These are phyloP conservation scores for Tetragnatha versicolor DNA, from an alignment of 1,140 invertebrate genomes.

Conservation along the genomic window DNA sequence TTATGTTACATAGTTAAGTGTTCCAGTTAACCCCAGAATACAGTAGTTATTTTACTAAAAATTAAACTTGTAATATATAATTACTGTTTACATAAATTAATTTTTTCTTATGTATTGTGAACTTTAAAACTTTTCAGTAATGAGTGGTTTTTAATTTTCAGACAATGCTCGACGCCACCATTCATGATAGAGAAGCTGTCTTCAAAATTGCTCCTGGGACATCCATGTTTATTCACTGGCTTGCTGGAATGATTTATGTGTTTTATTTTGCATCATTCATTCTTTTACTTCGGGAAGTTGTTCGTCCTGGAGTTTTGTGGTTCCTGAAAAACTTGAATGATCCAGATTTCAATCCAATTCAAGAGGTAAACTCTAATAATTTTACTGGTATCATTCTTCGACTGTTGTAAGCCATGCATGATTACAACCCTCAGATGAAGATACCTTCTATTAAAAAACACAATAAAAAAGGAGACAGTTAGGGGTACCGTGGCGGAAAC, in stretches of 20 bases:
- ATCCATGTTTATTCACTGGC: constrained; percentile 98
- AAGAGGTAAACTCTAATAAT: constrained; percentile 76
- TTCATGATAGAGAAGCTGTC: constrained; percentile 79
- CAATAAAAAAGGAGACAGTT: too few relatives aligned
- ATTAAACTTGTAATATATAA: too few relatives aligned
- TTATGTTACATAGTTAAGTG: too few relatives aligned
- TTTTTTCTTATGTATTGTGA: neutral
- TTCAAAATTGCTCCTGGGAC: constrained; percentile 91
- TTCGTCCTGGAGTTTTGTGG: constrained; percentile 95
- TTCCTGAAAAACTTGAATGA: constrained; percentile 97
- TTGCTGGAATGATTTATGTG: constrained; percentile 99
- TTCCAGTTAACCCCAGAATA: too few relatives aligned
- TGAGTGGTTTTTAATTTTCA: constrained; percentile 50
- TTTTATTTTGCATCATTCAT: constrained; percentile 99
- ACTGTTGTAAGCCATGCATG: too few relatives aligned
- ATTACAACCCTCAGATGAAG: too few relatives aligned
- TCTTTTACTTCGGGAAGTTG: constrained; percentile 87
- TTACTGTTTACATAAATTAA: neutral
- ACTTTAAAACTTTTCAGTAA: neutral
- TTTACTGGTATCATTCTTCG: too few relatives aligned
- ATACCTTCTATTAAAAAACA: too few relatives aligned
- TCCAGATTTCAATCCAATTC: constrained; percentile 98
- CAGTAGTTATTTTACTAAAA: too few relatives aligned
- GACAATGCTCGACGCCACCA: constrained; percentile 90
- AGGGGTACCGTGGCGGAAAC: too few relatives aligned